Evolutionary conservation across 2,797 vertebrate species (phyloP).

Genomic region (Peromyscus aztecus): DNA sequence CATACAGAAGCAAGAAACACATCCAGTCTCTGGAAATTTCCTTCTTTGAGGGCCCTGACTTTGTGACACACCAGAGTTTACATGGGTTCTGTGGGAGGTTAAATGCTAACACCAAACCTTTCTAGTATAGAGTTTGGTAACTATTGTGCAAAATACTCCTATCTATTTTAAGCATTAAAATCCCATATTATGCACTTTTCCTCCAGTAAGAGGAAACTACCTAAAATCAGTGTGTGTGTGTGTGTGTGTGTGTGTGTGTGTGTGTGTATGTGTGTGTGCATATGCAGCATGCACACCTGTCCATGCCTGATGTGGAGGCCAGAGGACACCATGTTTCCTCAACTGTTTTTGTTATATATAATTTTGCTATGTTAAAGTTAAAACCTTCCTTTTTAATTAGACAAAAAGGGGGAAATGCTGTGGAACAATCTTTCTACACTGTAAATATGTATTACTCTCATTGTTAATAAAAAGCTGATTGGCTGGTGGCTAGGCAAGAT

Average conservation of each 20-base stretch:
- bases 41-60: neutral
- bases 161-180: conserved; percentile 43
- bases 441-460: neutral
- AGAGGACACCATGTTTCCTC: neutral
- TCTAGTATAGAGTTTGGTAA: neutral
- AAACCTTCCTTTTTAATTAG: neutral
- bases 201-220: neutral
- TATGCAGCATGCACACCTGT: neutral
- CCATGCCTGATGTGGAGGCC: neutral
- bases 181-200: neutral
- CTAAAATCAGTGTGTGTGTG: neutral
- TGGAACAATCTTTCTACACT: neutral
- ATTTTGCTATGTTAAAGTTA: neutral
- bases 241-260: neutral
- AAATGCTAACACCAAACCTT: neutral
- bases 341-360: neutral
- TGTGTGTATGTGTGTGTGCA: neutral
- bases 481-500: neutral
- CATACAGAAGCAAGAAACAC: neutral
- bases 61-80: neutral
- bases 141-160: neutral
- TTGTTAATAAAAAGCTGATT: neutral
- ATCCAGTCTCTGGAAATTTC: neutral
- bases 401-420: neutral
- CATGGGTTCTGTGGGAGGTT: neutral